Evolutionary conservation across 2,113 vertebrate genomes (phyloP), one percentile per base, ranked within the genome.

Genomic region (Psephotus haematonotus): DNA sequence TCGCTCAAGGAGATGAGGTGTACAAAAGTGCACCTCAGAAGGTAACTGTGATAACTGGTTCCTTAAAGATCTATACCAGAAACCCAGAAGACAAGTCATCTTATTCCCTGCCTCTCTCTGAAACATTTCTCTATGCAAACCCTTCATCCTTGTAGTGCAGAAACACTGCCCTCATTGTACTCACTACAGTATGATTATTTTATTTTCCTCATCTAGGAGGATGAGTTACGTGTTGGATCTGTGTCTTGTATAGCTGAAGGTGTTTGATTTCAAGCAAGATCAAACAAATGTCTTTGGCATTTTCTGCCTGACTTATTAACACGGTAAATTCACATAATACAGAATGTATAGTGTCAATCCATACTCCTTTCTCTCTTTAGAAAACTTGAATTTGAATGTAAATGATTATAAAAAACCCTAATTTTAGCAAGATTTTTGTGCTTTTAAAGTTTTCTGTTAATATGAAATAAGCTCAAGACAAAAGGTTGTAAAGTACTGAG

Each of bases 231-330:
- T 69, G 19, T 81, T 86, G 52, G 59, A 96, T 22, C 31, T 71
- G 5, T 62, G 46, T 75, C 43, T 91, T 0, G 0, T 59, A 22
- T 13, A 57, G 39, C 13, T 86, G 63, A 86, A 88, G 37, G 29
- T 79, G 39, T 69, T 91, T 76, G 37, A 86, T 86, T 94, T 95
- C 74, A 92, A 22, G 33, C 72, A 86, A 86, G 62, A 77, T 65
- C 55, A 93, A 78, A 82, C 18, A 90, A 81, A 33, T 43, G 11
- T 46, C 37, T 95, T 89, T 60, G 50, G 16, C 24, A 62, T 46
- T 88, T 92, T 90, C 53, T 78, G 19, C 29, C 46, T 59, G 47
- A 95, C 2, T 6, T 75, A 59, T 86, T 90, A 87, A 46, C 80
- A 68, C 20, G 50, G 53, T 82, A 75, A 87, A 43, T 33, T 92